Percentiles rank a stretch among this genome's conserved stretches.
Conservation (phyloP, 2,113 vertebrate genomes). For the Tragulus kanchil region DNA sequence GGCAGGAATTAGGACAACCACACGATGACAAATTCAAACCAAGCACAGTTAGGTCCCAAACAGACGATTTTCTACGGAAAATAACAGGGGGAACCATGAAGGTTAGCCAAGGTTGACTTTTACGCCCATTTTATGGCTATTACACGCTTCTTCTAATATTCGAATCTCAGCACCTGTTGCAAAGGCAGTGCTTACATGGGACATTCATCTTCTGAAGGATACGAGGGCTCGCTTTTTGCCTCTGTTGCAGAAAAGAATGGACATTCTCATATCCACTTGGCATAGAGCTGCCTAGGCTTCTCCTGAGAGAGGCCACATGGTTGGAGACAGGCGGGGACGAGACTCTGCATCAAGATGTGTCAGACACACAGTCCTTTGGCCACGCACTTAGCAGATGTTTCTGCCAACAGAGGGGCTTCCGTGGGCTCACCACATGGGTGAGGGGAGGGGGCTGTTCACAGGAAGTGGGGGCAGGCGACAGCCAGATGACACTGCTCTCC, state of each 20-base stretch:
- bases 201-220: conserved; percentile 47
- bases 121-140: rapidly evolving
- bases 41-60: neutral
- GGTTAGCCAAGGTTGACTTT: neutral
- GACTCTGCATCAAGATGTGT: neutral
- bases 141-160: neutral
- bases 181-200: rapidly evolving
- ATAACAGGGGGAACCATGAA: neutral
- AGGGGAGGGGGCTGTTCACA: rapidly evolving
- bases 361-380: neutral
- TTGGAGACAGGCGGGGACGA: neutral
- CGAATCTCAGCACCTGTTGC: conserved; percentile 42
- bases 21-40: conserved; percentile 14
- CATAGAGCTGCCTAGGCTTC: neutral
- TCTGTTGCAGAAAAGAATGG: neutral
- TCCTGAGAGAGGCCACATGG: neutral
- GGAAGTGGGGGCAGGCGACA: too few relatives aligned
- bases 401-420: rapidly evolving
- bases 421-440: rapidly evolving
- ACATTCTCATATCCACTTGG: neutral
- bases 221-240: neutral
- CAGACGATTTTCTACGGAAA: neutral
- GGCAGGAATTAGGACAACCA: neutral
- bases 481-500: neutral
- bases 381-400: neutral